Evolutionary conservation across 2,888 invertebrate species (phyloP).

Genomic region (Trichogramma evanescens): DNA sequence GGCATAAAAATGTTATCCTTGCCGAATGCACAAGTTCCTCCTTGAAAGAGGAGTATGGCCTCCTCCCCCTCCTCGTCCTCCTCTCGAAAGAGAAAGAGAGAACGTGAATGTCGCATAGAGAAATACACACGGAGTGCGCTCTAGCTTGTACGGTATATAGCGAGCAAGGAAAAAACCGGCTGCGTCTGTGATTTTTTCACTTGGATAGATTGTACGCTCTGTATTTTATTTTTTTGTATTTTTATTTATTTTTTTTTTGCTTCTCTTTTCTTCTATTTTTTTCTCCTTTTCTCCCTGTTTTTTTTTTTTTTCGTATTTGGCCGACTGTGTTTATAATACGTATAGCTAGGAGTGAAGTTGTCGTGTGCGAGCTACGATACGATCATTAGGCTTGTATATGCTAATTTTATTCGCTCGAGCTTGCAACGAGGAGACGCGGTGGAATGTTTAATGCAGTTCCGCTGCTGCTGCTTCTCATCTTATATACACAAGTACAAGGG

Average conservation of each 20-base stretch:
- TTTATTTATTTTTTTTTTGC: not conserved
- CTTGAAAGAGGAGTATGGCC: not conserved
- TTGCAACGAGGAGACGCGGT: not conserved
- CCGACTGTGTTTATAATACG: not conserved
- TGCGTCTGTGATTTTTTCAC: conserved; percentile 9
- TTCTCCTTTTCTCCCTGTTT: not conserved
- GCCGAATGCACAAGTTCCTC: not conserved
- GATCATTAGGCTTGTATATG: no score
- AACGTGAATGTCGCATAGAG: not conserved
- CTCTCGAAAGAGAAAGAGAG: not conserved
- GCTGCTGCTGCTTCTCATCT: no score
- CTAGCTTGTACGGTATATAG: not conserved
- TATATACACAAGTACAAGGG: no score
- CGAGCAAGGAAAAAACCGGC: not conserved
- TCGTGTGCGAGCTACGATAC: no score
- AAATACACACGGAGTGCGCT: not conserved
- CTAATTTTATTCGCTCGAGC: not conserved
- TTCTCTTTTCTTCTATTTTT: not conserved
- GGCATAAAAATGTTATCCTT: conserved; percentile 32
- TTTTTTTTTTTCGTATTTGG: not conserved
- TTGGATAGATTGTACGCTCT: not conserved
- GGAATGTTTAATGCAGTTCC: not conserved
- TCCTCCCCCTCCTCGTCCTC: not conserved
- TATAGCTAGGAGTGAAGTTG: not conserved
- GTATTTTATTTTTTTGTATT: not conserved